These are phyloP conservation scores for Ophion ellenae DNA, from an alignment of 2,888 invertebrate genomes.

Conservation along the genomic window DNA sequence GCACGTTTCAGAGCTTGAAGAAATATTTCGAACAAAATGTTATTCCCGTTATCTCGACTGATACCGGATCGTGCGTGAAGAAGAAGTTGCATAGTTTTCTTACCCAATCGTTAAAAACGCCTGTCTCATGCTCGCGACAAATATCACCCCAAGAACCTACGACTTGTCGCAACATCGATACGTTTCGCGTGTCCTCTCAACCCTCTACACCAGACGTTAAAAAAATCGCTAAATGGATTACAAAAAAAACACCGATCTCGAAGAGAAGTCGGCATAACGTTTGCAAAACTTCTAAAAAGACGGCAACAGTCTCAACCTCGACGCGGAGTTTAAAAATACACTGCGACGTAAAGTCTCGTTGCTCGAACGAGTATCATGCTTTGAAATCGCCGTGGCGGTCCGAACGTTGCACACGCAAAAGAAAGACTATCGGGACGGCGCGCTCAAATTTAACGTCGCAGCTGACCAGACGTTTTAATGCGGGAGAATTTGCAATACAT, in stretches of 20 bases:
- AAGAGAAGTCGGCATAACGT: constrained; percentile 1
- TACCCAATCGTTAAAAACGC: constrained; percentile 27
- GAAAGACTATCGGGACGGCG: constrained; percentile 4
- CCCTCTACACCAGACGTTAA: neutral
- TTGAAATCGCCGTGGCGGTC: neutral
- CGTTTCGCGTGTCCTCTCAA: neutral
- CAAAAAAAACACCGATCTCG: constrained; percentile 2
- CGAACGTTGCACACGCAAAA: neutral
- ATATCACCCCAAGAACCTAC: neutral
- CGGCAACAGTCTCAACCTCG: constrained; percentile 1
- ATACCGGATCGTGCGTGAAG: constrained; percentile 28
- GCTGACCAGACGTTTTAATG: neutral
- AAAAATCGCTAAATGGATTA: neutral
- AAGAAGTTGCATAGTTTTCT: constrained; percentile 48
- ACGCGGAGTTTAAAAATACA: neutral
- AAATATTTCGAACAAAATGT: constrained; percentile 34
- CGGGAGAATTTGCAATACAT: neutral
- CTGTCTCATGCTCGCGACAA: constrained; percentile 9
- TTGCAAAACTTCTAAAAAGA: constrained; percentile 1
- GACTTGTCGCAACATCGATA: neutral
- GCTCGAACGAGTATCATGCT: constrained; percentile 6
- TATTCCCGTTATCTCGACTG: constrained; percentile 30
- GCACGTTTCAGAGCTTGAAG: constrained; percentile 42
- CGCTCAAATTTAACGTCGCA: neutral
- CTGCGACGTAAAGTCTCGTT: neutral